Conservation (phyloP, 2,888 invertebrate genomes). For the Caenorhabditis sinica region DNA sequence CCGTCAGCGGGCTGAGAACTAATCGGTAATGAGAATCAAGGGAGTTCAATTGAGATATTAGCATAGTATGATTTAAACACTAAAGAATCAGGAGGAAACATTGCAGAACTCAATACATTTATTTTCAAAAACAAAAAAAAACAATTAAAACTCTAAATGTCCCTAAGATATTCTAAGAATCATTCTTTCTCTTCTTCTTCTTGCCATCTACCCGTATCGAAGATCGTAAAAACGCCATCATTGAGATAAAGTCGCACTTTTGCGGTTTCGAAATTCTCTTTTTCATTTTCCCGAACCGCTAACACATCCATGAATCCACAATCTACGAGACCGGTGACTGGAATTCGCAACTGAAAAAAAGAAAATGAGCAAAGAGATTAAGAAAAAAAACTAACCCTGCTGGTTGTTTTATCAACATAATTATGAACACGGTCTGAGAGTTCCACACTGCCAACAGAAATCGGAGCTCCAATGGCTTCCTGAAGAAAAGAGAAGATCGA, state of each 20-base stretch:
- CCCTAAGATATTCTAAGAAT: neutral
- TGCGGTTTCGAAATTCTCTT: conserved; percentile 70
- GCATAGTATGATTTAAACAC: neutral
- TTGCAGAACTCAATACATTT: neutral
- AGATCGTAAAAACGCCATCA: conserved; percentile 75
- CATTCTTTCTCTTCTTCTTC: conserved; percentile 31
- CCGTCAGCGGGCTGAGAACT: conserved; percentile 33
- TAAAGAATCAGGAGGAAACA: neutral
- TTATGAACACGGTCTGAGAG: conserved; percentile 78
- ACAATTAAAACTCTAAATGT: neutral
- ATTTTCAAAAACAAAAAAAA: neutral
- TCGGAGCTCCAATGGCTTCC: conserved; percentile 79
- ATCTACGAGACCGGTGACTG: conserved; percentile 77
- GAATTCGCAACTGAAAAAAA: conserved; percentile 75
- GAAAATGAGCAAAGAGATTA: neutral
- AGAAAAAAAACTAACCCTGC: conserved; percentile 71
- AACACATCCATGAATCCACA: conserved; percentile 79
- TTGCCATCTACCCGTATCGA: conserved; percentile 72
- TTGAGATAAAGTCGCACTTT: conserved; percentile 66
- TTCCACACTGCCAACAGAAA: conserved; percentile 80
- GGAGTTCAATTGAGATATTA: neutral
- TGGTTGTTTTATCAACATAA: conserved; percentile 78
- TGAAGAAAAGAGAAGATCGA: conserved; percentile 41
- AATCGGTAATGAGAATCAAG: too few species aligned
- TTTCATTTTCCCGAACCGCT: conserved; percentile 67